Percentiles rank a stretch among this genome's conserved stretches.
phyloP scores from a whole-genome alignment of 1,140 invertebrate species.

The Atta texana region DNA sequence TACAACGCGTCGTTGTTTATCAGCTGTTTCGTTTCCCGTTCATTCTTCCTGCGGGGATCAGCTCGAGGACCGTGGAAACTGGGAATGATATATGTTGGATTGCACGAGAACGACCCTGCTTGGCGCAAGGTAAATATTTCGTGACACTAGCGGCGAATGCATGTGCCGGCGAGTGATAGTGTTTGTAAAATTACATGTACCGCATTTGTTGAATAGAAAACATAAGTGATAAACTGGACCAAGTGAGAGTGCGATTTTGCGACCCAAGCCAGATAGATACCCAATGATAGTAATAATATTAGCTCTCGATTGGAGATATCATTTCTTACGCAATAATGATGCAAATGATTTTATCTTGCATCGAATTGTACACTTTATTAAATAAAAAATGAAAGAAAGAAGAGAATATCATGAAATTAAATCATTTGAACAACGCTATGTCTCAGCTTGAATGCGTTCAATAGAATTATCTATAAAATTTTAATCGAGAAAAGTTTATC shows the following conservation, averaged over 20 bases:
- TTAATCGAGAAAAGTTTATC: no score
- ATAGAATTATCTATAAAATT: no score
- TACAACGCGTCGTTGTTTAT: conserved; percentile 81
- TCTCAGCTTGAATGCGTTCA: no score
- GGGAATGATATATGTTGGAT: conserved; percentile 28
- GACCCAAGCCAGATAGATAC: background rate
- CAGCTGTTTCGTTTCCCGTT: conserved; percentile 63
- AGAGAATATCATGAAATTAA: background rate
- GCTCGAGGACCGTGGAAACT: conserved; percentile 44
- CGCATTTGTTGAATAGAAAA: conserved; percentile 5
- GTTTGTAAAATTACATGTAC: conserved; percentile 19
- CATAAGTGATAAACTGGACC: conserved; percentile 22
- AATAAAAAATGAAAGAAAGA: background rate
- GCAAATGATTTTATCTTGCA: background rate
- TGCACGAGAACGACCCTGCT: conserved; percentile 32
- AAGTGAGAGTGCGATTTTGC: background rate
- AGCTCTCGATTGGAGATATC: background rate
- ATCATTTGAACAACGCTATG: background rate
- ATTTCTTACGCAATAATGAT: background rate
- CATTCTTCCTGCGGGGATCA: conserved; percentile 62
- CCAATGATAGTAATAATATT: background rate
- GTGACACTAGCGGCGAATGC: conserved; percentile 13
- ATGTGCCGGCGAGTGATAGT: background rate
- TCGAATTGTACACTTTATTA: background rate
- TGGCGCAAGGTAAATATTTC: conserved; percentile 21